Percentiles rank a stretch among this genome's conserved stretches.
Conservation (phyloP, 1,140 invertebrate genomes). For the Bombus waltoni region DNA sequence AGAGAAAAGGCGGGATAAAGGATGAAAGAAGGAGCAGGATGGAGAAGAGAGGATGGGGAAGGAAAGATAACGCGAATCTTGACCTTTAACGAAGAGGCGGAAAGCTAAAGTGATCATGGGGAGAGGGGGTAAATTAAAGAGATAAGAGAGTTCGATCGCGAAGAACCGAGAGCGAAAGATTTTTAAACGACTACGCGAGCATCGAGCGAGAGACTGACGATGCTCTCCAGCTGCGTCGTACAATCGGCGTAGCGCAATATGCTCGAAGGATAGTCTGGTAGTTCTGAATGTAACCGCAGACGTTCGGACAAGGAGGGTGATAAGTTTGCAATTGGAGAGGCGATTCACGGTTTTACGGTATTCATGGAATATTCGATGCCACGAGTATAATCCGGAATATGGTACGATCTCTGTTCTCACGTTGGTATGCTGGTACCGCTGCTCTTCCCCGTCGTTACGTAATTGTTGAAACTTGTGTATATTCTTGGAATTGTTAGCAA, state of each 20-base stretch:
- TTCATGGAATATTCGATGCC: constrained; percentile 50
- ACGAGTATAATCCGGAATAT: constrained; percentile 30
- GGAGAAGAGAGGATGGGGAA: background rate
- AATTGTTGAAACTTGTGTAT: background rate
- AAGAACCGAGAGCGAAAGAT: background rate
- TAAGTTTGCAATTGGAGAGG: constrained; percentile 45
- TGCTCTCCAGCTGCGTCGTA: background rate
- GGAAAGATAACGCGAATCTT: background rate
- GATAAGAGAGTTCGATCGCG: background rate
- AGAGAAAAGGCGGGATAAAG: background rate
- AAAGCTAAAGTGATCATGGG: background rate
- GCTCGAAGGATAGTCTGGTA: background rate
- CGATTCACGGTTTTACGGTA: constrained; percentile 41
- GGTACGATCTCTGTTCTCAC: background rate
- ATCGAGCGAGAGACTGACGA: constrained; percentile 14
- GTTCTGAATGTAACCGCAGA: constrained; percentile 26
- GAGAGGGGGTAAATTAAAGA: background rate
- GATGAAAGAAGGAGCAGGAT: background rate
- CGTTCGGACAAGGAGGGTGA: constrained; percentile 27
- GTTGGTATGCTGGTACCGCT: background rate
- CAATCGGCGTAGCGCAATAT: constrained; percentile 16
- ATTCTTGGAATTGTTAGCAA: background rate
- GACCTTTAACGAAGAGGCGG: background rate
- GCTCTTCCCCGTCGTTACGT: background rate
- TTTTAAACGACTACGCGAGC: constrained; percentile 7